These are phyloP conservation scores for Tenebrio molitor DNA, from an alignment of 1,140 invertebrate species.

Conservation along the genomic window DNA sequence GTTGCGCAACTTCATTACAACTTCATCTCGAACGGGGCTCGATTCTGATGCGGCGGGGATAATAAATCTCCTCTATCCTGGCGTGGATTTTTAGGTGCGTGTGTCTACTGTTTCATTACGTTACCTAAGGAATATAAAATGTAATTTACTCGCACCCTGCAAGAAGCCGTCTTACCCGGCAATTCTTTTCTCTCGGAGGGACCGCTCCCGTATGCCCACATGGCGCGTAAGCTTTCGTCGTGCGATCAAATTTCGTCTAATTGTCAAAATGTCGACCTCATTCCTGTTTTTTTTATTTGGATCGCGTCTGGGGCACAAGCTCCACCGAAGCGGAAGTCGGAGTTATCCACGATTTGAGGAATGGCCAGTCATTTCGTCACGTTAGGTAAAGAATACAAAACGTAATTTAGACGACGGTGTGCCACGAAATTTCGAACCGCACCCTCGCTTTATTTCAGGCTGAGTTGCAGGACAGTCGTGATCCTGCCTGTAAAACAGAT, in stretches of 20 bases:
- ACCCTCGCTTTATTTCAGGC: constrained; percentile 12
- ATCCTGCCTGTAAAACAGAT: constrained; percentile 28
- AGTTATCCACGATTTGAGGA: no score
- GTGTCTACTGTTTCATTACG: constrained; percentile 9
- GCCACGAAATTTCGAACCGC: constrained; percentile 1
- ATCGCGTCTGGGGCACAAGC: no score
- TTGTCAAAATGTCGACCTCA: no score
- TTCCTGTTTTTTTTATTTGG: no score
- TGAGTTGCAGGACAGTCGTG: background rate
- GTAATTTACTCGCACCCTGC: constrained; percentile 1
- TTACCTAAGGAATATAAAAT: constrained; percentile 25
- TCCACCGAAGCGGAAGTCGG: no score
- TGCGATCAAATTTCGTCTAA: no score
- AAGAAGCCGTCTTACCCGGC: no score
- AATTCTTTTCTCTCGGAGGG: no score
- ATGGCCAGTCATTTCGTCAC: no score
- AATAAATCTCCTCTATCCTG: constrained; percentile 25
- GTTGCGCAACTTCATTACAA: constrained; percentile 30
- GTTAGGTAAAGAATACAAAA: constrained; percentile 19
- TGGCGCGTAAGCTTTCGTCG: no score
- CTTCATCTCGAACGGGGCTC: constrained; percentile 10
- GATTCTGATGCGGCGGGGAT: background rate
- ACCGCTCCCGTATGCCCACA: no score
- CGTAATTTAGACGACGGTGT: background rate
- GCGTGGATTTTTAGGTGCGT: constrained; percentile 1